phyloP scores from a whole-genome alignment of 2,113 vertebrate genomes.

The Vidua chalybeata region DNA sequence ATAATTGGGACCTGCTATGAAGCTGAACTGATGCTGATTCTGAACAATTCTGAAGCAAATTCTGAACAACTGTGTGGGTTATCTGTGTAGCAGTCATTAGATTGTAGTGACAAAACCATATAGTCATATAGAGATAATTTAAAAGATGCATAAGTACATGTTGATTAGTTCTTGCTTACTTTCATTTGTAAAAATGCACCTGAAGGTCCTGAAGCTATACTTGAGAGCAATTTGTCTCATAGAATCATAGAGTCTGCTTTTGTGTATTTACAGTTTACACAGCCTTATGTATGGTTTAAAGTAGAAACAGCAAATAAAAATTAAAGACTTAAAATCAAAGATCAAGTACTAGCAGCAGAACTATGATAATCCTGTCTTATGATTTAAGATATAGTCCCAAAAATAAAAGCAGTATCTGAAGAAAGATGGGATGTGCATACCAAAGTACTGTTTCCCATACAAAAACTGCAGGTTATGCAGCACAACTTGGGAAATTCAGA shows the following conservation, averaged over 20 bases:
- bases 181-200: background rate
- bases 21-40: background rate
- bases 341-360: background rate
- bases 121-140: background rate
- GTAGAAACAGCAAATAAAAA: background rate
- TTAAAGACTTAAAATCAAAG: background rate
- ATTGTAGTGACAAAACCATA: background rate
- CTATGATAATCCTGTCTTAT: background rate
- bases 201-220: background rate
- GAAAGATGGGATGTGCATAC: background rate
- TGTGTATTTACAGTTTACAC: background rate
- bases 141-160: background rate
- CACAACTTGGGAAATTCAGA: background rate
- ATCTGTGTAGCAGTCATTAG: background rate
- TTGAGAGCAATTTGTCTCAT: background rate
- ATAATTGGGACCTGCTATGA: background rate
- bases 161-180: background rate
- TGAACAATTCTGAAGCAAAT: too few species aligned
- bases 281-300: background rate
- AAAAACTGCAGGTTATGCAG: background rate
- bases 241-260: background rate
- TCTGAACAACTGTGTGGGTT: background rate
- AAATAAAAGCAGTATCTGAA: background rate
- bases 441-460: background rate
- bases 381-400: background rate